Base-by-base conservation (phyloP, 2,797 vertebrate genomes). In the Hypotaenidia philippensis region DNA sequence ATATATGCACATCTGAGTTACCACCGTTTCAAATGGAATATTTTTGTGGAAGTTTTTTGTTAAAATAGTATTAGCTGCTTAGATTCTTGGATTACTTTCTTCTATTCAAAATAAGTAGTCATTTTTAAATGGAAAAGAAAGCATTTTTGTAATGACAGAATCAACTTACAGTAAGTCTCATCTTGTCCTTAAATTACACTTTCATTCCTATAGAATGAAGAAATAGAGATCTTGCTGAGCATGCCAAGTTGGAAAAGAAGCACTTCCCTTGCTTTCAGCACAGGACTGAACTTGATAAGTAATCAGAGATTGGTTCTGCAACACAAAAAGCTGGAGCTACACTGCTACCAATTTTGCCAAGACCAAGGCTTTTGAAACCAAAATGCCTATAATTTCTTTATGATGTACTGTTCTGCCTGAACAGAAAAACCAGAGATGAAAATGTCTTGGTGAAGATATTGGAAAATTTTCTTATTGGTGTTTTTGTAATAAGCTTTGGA, bases 261-360 rank as follows among this genome's bases (percentile, higher is more conserved):
- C 29, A 5, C 36, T 83, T 75, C 12, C 10, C 31, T 85, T 87
- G 27, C 23, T 71, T 66, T 86, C 49, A n/a, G 3, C 76, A 47
- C 91, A 96, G 59, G 85, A 96, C 47, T 63, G 25, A 92, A 95
- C 93, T 92, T 90, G 84, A 91, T 56, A 63, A 32, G 64, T 80
- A 92, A 87, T 81, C 23, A 41, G 38, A 65, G 65, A n/a, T 32
- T 31, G 32, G 5, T 49, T 83, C 91, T 53, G 45, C 66, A 83
- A 89, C 27, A 69, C 27, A 78, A 38, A 40, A 26, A 34, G 44
- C 9, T 34, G 21, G 19, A 31, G 17, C 16, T 88, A 5, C 11
- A 9, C 50, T 71, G 29, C 29, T 57, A 26, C n/a, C 65, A 41
- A 18, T 88, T 82, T 63, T 91, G 36, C 38, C 52, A 71, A 68